Conservation (phyloP, 2,888 invertebrate species). For the Sminthurides aquaticus region DNA sequence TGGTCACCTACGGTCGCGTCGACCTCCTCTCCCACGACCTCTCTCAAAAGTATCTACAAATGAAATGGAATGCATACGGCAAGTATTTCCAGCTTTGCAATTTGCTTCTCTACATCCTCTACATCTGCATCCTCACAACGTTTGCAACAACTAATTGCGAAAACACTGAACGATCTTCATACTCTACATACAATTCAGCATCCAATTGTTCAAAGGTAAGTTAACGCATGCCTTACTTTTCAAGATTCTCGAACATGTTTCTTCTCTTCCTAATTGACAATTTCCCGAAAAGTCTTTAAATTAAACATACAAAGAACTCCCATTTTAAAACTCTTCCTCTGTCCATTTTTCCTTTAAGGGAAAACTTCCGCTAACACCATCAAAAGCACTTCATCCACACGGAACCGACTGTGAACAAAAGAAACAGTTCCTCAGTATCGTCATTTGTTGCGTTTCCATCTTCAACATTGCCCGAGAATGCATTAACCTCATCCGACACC, state of each 20-base stretch:
- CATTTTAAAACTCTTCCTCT: no score
- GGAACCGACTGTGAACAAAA: neutral
- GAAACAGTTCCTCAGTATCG: conserved; percentile 10
- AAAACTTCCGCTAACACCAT: neutral
- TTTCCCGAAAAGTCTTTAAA: no score
- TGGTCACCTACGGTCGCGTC: conserved; percentile 78
- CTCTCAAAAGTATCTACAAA: conserved; percentile 77
- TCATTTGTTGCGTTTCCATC: conserved; percentile 32
- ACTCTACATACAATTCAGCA: no score
- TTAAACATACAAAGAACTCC: no score
- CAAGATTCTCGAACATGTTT: no score
- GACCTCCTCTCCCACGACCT: conserved; percentile 75
- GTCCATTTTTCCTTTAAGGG: no score
- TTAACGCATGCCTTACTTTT: no score
- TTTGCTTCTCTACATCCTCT: conserved; percentile 70
- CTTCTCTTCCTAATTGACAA: no score
- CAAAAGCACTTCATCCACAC: neutral
- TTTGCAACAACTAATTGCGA: conserved; percentile 57
- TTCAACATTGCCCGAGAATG: conserved; percentile 37
- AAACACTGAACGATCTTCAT: no score
- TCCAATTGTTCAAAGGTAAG: no score
- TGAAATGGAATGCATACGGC: conserved; percentile 88
- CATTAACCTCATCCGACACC: conserved; percentile 30
- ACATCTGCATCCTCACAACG: conserved; percentile 67
- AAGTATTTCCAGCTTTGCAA: conserved; percentile 77